Conservation (phyloP, 2,888 invertebrate species). For the Bellardia bayeri region DNA sequence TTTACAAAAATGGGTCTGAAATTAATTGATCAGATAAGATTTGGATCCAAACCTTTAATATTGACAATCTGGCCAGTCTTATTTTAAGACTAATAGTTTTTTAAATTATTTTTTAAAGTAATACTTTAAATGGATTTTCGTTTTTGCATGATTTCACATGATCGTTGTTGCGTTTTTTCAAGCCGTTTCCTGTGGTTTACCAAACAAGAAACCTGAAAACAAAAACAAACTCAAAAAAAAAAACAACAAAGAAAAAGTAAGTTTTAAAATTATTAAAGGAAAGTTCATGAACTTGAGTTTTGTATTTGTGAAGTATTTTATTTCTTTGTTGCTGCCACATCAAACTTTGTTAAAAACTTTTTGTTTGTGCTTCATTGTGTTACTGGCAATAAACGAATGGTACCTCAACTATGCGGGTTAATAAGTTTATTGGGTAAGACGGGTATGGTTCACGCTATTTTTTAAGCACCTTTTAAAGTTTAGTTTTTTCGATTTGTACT, state of each 20-base stretch:
- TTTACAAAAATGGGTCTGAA: no score
- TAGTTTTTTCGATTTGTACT: slow-evolving; percentile 11
- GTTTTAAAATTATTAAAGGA: slow-evolving; percentile 13
- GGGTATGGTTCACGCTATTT: background rate
- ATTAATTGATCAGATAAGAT: no score
- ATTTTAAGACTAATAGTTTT: background rate
- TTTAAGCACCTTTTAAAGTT: background rate
- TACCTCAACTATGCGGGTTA: slow-evolving; percentile 16
- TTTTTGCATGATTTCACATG: slow-evolving; percentile 45
- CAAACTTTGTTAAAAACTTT: slow-evolving; percentile 23
- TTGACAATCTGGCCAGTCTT: slow-evolving; percentile 18
- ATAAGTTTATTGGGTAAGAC: slow-evolving; percentile 32
- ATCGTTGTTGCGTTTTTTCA: slow-evolving; percentile 21
- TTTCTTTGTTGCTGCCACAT: slow-evolving; percentile 43
- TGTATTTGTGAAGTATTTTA: slow-evolving; percentile 5
- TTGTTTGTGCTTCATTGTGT: slow-evolving; percentile 2
- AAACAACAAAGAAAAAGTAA: slow-evolving; percentile 7
- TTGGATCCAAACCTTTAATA: background rate
- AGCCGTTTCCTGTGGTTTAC: slow-evolving; percentile 61
- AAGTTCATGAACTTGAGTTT: slow-evolving; percentile 69
- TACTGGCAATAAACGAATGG: background rate
- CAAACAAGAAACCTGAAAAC: slow-evolving; percentile 37
- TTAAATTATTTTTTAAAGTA: slow-evolving; percentile 36
- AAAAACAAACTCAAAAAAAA: slow-evolving; percentile 19
- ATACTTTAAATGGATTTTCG: slow-evolving; percentile 19